Conservation (phyloP, 2,113 vertebrate species). For the Dipodomys spectabilis region DNA sequence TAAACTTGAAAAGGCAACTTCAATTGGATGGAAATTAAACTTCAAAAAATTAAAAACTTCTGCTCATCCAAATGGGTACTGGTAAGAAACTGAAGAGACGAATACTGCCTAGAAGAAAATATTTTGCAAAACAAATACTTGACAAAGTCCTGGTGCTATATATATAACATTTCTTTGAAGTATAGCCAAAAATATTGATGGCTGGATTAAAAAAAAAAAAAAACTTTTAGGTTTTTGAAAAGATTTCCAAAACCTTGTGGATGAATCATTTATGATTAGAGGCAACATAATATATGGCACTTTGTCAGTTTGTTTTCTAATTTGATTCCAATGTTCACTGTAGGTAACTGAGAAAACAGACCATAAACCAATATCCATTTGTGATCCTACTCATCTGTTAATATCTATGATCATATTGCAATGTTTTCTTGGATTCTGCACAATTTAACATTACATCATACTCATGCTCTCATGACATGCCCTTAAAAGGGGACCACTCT, state of each 20-base stretch:
- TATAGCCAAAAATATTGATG: neutral
- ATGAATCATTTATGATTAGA: neutral
- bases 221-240: neutral
- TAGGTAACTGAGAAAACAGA: neutral
- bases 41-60: slow-evolving; percentile 37
- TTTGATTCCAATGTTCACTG: neutral
- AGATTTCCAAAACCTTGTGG: neutral
- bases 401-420: neutral
- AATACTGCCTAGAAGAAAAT: slow-evolving; percentile 26
- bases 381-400: neutral
- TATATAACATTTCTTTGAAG: neutral
- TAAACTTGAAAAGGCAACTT: slow-evolving; percentile 43
- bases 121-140: neutral
- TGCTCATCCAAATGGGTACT: neutral
- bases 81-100: neutral
- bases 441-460: neutral
- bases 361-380: neutral
- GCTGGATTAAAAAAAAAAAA: neutral
- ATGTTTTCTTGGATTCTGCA: neutral
- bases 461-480: neutral
- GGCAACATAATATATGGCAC: neutral
- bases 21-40: slow-evolving; percentile 21
- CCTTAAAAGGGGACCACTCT: neutral
- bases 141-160: neutral
- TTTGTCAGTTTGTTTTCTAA: neutral